Conservation (phyloP, 1,140 invertebrate species). For the Drosophila aff. region DNA sequence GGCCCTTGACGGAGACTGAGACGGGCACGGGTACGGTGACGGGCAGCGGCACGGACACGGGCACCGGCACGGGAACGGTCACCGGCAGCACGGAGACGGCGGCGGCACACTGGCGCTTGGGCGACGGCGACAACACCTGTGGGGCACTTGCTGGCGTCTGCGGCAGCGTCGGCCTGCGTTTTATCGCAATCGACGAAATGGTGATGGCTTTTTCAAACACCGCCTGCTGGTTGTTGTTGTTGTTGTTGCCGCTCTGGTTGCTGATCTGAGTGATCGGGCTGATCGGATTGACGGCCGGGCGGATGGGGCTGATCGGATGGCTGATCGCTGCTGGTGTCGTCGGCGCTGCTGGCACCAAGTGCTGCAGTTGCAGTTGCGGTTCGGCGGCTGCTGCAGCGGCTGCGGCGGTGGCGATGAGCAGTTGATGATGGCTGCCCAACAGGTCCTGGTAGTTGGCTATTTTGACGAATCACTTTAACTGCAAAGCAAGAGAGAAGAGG, state of each 20-base stretch:
- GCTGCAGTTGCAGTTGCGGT: slow-evolving; percentile 68
- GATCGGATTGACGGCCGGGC: slow-evolving; percentile 21
- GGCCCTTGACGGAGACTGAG: slow-evolving; percentile 47
- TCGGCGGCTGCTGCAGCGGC: slow-evolving; percentile 56
- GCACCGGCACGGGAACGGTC: slow-evolving; percentile 52
- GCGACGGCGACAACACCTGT: slow-evolving; percentile 85
- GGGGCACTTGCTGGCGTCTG: slow-evolving; percentile 86
- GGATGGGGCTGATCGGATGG: slow-evolving; percentile 17
- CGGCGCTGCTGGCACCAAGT: slow-evolving; percentile 65
- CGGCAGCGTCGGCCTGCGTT: slow-evolving; percentile 86
- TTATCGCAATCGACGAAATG: slow-evolving; percentile 86
- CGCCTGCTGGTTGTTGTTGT: slow-evolving; percentile 71
- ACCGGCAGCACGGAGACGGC: slow-evolving; percentile 82
- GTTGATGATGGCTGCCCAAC: slow-evolving; percentile 80
- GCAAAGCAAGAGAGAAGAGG: neutral
- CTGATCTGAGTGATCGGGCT: slow-evolving; percentile 33
- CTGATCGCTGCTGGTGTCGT: slow-evolving; percentile 50
- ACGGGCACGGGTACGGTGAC: slow-evolving; percentile 55
- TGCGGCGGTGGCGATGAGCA: slow-evolving; percentile 65
- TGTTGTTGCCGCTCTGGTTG: slow-evolving; percentile 28
- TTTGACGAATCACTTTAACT: slow-evolving; percentile 75
- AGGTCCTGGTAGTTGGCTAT: slow-evolving; percentile 80
- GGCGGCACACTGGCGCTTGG: slow-evolving; percentile 85
- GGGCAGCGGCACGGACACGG: slow-evolving; percentile 68
- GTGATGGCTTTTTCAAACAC: slow-evolving; percentile 85